phyloP scores from a whole-genome alignment of 2,113 vertebrate species.

The Halcyon senegalensis region DNA sequence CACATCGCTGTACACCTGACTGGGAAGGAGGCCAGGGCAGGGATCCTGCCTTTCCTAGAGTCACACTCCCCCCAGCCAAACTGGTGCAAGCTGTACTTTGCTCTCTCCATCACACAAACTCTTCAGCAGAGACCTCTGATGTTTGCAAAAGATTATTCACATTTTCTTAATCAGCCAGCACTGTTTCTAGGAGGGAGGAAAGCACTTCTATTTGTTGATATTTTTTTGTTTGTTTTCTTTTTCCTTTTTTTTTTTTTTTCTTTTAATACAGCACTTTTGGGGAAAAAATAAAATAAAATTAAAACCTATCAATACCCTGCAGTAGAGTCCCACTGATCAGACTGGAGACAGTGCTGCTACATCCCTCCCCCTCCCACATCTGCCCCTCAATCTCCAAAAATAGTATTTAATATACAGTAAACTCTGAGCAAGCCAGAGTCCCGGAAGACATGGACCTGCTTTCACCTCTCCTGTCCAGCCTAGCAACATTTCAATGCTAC shows the following conservation, averaged over 20 bases:
- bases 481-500: background rate
- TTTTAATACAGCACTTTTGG: conserved; percentile 63
- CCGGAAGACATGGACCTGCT: conserved; percentile 52
- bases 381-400: conserved; percentile 35
- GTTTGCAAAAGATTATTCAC: conserved; percentile 7
- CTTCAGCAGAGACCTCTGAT: background rate
- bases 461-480: background rate
- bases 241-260: background rate
- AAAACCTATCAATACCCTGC: background rate
- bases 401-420: conserved; percentile 61
- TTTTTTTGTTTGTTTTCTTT: too few species aligned
- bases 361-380: conserved; percentile 24
- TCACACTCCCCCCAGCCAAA: background rate
- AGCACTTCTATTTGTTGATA: conserved; percentile 32
- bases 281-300: background rate
- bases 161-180: conserved; percentile 23
- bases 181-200: conserved; percentile 48
- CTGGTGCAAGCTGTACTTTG: background rate
- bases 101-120: background rate
- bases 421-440: conserved; percentile 62
- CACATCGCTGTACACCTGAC: background rate
- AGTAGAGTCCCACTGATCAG: background rate
- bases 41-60: background rate
- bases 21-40: background rate
- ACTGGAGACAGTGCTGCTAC: background rate